phyloP scores from a whole-genome alignment of 2,888 invertebrate genomes.

The Zaprionus obscuricornis region DNA sequence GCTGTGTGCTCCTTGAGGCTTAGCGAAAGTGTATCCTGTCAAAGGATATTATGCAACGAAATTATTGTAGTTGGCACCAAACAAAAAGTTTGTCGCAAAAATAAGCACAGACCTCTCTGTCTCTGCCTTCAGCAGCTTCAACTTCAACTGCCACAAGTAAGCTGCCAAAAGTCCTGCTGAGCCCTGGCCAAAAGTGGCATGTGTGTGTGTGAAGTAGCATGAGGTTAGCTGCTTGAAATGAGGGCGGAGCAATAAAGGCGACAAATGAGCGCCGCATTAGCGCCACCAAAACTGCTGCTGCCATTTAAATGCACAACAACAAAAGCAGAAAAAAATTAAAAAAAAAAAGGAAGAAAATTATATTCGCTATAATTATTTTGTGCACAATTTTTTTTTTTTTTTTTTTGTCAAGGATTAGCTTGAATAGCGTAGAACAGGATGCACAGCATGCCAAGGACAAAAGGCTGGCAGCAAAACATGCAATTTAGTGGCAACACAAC shows the following conservation, averaged over 20 bases:
- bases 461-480: conserved; percentile 1
- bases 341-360: no score
- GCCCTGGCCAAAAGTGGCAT: conserved; percentile 45
- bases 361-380: conserved; percentile 46
- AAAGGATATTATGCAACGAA: conserved; percentile 66
- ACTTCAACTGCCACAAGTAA: conserved; percentile 36
- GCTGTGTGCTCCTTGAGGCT: conserved; percentile 59
- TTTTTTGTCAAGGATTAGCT: conserved; percentile 51
- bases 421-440: conserved; percentile 20
- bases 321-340: no score
- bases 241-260: conserved; percentile 30
- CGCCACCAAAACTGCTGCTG: conserved; percentile 53
- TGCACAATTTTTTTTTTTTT: no score
- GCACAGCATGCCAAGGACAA: conserved; percentile 12
- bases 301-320: conserved; percentile 46
- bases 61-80: conserved; percentile 64
- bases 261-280: conserved; percentile 64
- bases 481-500: conserved; percentile 3
- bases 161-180: conserved; percentile 65
- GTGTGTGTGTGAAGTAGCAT: conserved; percentile 21
- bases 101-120: conserved; percentile 36
- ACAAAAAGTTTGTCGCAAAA: conserved; percentile 52
- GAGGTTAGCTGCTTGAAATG: no score
- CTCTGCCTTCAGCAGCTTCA: conserved; percentile 1
- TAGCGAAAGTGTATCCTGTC: conserved; percentile 70